These are phyloP conservation scores for Vanessa cardui DNA, from an alignment of 2,888 invertebrate species.

Conservation along the genomic window DNA sequence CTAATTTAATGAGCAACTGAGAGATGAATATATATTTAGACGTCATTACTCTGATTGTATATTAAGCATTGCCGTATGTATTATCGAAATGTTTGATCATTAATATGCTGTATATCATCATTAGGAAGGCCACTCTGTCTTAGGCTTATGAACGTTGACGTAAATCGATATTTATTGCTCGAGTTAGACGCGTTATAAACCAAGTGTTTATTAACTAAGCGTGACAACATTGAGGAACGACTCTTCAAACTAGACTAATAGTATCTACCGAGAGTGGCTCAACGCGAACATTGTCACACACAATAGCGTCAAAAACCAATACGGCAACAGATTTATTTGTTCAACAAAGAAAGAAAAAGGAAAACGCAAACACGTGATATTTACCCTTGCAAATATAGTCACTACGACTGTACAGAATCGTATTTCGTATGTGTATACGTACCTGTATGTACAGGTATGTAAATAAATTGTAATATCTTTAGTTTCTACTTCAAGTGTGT, in stretches of 20 bases:
- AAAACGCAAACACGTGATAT: constrained; percentile 55
- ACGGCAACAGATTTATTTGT: constrained; percentile 61
- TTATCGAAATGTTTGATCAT: constrained; percentile 33
- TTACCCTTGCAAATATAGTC: constrained; percentile 54
- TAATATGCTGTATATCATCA: constrained; percentile 39
- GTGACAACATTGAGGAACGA: not conserved
- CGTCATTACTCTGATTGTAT: constrained; percentile 15
- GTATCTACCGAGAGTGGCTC: constrained; percentile 34
- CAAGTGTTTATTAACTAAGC: not conserved
- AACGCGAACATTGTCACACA: constrained; percentile 52
- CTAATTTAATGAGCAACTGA: too few relatives aligned
- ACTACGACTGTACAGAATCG: constrained; percentile 30
- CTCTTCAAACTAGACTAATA: not conserved
- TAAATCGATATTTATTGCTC: constrained; percentile 31
- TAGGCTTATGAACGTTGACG: constrained; percentile 32
- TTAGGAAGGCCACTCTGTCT: constrained; percentile 34
- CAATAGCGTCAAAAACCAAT: constrained; percentile 62
- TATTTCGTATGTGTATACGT: constrained; percentile 22
- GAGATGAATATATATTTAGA: not conserved
- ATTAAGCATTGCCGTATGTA: constrained; percentile 16
- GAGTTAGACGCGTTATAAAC: constrained; percentile 14
- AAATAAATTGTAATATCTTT: constrained; percentile 3
- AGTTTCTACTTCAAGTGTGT: not conserved
- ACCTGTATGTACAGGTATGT: not conserved
- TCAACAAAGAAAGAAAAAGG: constrained; percentile 54